Evolutionary conservation across 2,888 invertebrate genomes (phyloP).

Genomic region (Tetanocera ferruginea): DNA sequence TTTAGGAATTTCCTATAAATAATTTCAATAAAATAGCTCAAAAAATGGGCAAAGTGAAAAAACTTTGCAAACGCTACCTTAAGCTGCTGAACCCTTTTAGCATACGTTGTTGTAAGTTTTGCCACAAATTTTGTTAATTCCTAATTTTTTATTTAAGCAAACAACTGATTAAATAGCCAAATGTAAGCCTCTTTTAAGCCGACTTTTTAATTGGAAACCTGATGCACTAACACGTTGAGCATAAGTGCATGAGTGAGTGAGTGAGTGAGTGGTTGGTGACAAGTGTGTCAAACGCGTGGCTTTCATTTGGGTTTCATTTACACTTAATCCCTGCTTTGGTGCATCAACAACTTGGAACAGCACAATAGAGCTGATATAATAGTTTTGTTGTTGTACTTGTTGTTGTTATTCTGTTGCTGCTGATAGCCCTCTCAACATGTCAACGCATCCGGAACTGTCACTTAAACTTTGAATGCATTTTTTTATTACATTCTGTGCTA

Average conservation of each 20-base stretch:
- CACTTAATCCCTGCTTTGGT: conserved; percentile 1
- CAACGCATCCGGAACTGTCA: conserved; percentile 42
- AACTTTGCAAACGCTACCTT: neutral
- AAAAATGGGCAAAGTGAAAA: conserved; percentile 15
- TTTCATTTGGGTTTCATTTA: conserved; percentile 25
- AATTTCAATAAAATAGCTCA: neutral
- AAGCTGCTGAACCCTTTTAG: conserved; percentile 18
- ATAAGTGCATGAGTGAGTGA: neutral
- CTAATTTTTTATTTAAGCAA: neutral
- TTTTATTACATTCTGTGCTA: conserved; percentile 20
- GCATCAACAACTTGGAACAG: neutral
- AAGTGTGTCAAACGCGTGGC: conserved; percentile 39
- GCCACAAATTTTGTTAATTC: neutral
- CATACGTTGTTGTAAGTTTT: conserved; percentile 25
- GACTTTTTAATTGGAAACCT: neutral
- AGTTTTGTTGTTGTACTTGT: conserved; percentile 5
- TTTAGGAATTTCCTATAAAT: neutral
- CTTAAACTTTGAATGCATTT: conserved; percentile 33
- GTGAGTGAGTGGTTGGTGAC: conserved; percentile 3
- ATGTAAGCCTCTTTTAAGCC: neutral
- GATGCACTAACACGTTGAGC: conserved; percentile 2
- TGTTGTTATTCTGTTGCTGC: neutral
- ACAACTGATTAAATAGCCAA: neutral
- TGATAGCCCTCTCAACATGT: conserved; percentile 33
- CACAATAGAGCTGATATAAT: neutral